phyloP scores from a whole-genome alignment of 1,140 invertebrate species.

The Periplaneta americana region DNA sequence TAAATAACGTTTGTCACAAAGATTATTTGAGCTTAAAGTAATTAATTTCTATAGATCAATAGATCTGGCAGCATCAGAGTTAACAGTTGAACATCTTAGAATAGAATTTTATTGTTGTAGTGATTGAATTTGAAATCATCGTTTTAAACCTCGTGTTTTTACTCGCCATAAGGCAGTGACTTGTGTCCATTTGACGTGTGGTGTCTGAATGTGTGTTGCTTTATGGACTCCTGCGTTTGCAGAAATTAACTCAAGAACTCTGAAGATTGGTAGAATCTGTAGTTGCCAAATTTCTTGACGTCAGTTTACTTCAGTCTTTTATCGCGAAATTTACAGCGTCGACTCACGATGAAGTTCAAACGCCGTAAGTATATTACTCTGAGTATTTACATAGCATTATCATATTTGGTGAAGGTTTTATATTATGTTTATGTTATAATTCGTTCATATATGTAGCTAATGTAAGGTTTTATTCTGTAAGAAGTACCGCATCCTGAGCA shows the following conservation, averaged over 20 bases:
- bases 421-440: background rate
- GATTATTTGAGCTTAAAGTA: background rate
- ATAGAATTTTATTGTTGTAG: background rate
- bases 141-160: background rate
- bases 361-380: constrained; percentile 1
- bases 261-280: background rate
- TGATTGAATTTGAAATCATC: background rate
- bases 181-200: background rate
- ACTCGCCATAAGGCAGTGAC: background rate
- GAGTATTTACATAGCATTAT: background rate
- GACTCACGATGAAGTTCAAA: constrained; percentile 1
- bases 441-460: background rate
- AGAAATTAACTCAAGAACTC: background rate
- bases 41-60: background rate
- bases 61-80: background rate
- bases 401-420: background rate
- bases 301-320: background rate
- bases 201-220: background rate
- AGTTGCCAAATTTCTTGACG: background rate
- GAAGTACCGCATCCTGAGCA: background rate
- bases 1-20: background rate
- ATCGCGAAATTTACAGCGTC: background rate
- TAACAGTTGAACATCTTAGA: background rate
- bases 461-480: background rate
- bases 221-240: background rate